phyloP scores from a whole-genome alignment of 2,888 invertebrate genomes.

The Theretra japonica region DNA sequence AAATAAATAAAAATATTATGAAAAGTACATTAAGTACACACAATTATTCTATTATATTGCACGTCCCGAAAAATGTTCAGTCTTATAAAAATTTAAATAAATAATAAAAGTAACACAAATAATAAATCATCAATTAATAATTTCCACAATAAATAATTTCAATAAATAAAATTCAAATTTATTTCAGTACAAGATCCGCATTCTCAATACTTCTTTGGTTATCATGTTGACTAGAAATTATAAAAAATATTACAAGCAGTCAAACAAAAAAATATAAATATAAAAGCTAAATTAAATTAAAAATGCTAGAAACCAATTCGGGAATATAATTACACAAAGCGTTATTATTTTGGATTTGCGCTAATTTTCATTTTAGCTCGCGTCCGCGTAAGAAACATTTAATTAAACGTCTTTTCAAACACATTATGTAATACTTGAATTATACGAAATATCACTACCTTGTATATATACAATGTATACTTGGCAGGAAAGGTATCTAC shows the following conservation, averaged over 20 bases:
- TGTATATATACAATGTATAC: not conserved
- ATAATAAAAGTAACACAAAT: constrained; percentile 27
- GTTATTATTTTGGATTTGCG: not conserved
- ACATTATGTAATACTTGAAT: not conserved
- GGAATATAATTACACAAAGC: not conserved
- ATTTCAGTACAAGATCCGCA: not conserved
- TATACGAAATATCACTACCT: constrained; percentile 9
- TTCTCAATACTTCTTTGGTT: not conserved
- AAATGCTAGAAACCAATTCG: not conserved
- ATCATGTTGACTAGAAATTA: not conserved
- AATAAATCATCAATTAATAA: constrained; percentile 29
- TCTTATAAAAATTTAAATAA: constrained; percentile 58
- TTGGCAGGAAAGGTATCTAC: constrained; percentile 15
- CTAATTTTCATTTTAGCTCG: not conserved
- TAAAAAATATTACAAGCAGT: not conserved
- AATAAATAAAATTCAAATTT: constrained; percentile 33
- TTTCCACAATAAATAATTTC: too few relatives aligned
- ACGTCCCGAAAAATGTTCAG: constrained; percentile 75
- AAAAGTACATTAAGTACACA: not conserved
- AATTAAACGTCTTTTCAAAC: not conserved
- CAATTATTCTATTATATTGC: constrained; percentile 61
- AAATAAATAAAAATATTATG: not conserved
- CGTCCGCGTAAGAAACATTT: not conserved
- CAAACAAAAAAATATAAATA: not conserved
- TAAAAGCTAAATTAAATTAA: not conserved